Evolutionary conservation across 2,113 vertebrate species (phyloP).

Genomic region (Numenius arquata): DNA sequence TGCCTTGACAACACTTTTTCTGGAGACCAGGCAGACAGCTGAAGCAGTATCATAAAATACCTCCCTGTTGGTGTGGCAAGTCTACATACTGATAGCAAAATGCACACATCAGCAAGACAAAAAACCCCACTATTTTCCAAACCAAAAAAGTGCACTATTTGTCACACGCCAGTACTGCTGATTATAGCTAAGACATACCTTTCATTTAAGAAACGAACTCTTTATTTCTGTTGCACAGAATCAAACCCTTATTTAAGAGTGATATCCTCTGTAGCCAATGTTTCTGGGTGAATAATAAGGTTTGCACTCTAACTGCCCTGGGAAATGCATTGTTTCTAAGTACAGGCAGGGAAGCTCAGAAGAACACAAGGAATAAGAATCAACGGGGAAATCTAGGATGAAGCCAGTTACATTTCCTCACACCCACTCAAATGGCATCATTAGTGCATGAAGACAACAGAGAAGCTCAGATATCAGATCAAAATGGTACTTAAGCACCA

Average conservation of each 20-base stretch:
- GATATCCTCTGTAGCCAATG: neutral
- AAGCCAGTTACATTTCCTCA: conserved; percentile 12
- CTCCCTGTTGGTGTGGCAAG: neutral
- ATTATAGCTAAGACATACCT: neutral
- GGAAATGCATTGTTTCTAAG: neutral
- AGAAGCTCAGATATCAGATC: neutral
- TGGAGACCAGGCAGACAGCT: neutral
- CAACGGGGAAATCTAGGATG: neutral
- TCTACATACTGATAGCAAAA: neutral
- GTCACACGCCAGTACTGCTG: neutral
- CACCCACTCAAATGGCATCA: neutral
- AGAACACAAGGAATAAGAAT: neutral
- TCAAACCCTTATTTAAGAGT: neutral
- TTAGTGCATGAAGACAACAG: neutral
- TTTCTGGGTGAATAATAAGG: neutral
- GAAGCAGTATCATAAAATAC: neutral
- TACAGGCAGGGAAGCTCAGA: neutral
- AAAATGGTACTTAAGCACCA: neutral
- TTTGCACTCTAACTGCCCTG: neutral
- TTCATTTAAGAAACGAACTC: neutral
- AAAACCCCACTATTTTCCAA: neutral
- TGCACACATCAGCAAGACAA: neutral
- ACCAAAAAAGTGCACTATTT: neutral
- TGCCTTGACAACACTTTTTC: neutral
- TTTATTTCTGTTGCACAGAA: neutral